phyloP scores from a whole-genome alignment of 2,888 invertebrate species.

The Agrilus cyanescens region DNA sequence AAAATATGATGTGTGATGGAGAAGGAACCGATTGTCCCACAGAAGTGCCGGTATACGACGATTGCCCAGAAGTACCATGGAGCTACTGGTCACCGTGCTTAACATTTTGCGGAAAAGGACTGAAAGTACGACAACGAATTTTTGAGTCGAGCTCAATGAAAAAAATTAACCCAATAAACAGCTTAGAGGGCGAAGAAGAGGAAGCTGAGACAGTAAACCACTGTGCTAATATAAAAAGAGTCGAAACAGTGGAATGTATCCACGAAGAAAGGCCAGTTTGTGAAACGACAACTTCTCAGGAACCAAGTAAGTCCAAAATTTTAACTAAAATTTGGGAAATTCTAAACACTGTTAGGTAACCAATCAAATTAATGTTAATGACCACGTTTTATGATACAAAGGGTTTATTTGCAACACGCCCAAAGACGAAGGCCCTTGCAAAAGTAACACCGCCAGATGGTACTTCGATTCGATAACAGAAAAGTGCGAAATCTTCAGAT shows the following conservation, averaged over 20 bases:
- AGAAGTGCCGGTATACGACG: slow-evolving; percentile 16
- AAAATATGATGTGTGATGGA: slow-evolving; percentile 36
- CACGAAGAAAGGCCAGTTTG: slow-evolving; percentile 30
- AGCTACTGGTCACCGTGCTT: slow-evolving; percentile 74
- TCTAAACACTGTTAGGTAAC: background rate
- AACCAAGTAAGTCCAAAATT: slow-evolving; percentile 12
- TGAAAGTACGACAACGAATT: slow-evolving; percentile 46
- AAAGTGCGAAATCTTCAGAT: slow-evolving; percentile 73
- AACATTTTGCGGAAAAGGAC: slow-evolving; percentile 66
- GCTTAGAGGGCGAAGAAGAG: slow-evolving; percentile 17
- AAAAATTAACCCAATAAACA: slow-evolving; percentile 1
- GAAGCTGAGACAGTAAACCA: slow-evolving; percentile 25
- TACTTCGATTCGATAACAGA: slow-evolving; percentile 63
- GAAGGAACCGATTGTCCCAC: slow-evolving; percentile 29
- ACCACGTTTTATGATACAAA: background rate
- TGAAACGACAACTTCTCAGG: slow-evolving; percentile 16
- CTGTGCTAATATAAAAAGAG: slow-evolving; percentile 36
- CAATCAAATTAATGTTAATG: background rate
- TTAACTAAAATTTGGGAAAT: background rate
- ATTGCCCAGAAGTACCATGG: slow-evolving; percentile 61
- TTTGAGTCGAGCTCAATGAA: slow-evolving; percentile 17
- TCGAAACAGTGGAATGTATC: slow-evolving; percentile 40
- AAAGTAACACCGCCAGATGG: slow-evolving; percentile 69
- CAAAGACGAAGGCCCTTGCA: slow-evolving; percentile 62
- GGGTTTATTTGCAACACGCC: slow-evolving; percentile 43